Evolutionary conservation across 2,797 vertebrate genomes (phyloP), one percentile per base, ranked within the genome.

Genomic region (Ptychobarbus kaznakovi): DNA sequence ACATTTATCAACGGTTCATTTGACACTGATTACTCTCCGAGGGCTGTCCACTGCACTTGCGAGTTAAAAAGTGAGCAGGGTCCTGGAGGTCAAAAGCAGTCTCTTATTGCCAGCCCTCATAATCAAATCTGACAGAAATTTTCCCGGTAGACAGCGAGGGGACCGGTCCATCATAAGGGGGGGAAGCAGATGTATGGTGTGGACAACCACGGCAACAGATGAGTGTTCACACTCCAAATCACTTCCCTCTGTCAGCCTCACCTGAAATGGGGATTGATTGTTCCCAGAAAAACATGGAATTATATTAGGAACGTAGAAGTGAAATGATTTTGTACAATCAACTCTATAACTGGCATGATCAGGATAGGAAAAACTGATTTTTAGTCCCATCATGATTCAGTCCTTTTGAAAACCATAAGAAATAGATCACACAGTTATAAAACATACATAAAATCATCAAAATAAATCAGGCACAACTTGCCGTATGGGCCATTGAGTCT

Each of bases 51-150:
- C 83, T 85, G 73, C 75, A 86, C 84, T 86, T 76, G 87, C 73
- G 85, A 56, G 73, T 81, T 88, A 74, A 88, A 88, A 89, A 85
- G 87, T 85, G 87, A 90, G 61, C 58, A 76, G 61, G 69, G 90
- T 87, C 83, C 82, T 82, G 85, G 77, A 85, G 90, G 90, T 90
- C 87, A 89, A 81, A 85, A 84, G 63, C 83, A 81, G 76, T 83
- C 86, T 86, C 86, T 87, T 72, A 81, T 86, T 87, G 86, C 88
- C 84, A 88, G 80, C 46, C 80, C 86, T 87, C 88, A 85, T 89
- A 89, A 90, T 90, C 86, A 88, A 56, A 90, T 89, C 82, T 87
- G 88, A 90, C 90, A 90, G 82, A 84, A 84, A 65, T 83, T 40
- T 88, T 86, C 86, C 74, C 53, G 38, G 79, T 77, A 87, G 84